Conservation (phyloP, 2,113 vertebrate species). For the Python bivittatus region DNA sequence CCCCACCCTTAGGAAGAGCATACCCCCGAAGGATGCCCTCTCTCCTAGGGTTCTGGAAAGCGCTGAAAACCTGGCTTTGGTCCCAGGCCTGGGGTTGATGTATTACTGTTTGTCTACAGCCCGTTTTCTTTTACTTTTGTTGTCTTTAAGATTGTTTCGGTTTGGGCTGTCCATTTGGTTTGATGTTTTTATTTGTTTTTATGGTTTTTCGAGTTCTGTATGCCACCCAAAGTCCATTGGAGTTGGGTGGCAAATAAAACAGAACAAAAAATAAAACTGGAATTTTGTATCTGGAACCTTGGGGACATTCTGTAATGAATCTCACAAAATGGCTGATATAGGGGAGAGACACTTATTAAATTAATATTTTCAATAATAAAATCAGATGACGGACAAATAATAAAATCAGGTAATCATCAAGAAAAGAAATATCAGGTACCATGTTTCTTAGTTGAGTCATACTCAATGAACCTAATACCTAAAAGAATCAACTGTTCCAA, state of each 20-base stretch:
- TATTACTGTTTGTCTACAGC: background rate
- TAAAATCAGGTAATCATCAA: background rate
- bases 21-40: background rate
- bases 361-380: background rate
- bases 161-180: background rate
- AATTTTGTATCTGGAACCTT: background rate
- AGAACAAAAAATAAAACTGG: background rate
- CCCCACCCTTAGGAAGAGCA: background rate
- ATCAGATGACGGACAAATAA: background rate
- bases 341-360: background rate
- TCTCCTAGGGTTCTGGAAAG: background rate
- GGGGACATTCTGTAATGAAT: background rate
- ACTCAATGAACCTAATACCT: background rate
- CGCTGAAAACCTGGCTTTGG: background rate
- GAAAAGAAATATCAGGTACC: background rate
- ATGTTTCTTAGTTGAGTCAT: background rate
- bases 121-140: background rate
- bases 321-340: background rate
- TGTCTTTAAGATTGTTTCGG: background rate
- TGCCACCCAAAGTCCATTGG: background rate
- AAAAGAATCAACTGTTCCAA: background rate
- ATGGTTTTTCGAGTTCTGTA: background rate
- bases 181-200: background rate
- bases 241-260: background rate
- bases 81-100: background rate